phyloP scores from a whole-genome alignment of 1,140 invertebrate species.

The Eupristina koningsbergeri region DNA sequence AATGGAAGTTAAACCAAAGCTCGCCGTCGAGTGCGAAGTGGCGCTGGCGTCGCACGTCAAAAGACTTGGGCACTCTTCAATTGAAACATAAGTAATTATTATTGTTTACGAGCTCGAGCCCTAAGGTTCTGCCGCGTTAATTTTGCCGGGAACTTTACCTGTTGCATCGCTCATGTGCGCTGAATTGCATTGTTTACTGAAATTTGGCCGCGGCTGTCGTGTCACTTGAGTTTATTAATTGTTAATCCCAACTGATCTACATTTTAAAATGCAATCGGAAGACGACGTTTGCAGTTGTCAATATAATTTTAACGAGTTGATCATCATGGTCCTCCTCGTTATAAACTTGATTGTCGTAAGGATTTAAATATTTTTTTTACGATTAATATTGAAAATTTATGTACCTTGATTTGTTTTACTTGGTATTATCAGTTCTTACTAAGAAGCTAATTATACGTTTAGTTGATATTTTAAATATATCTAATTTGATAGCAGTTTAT shows the following conservation, averaged over 20 bases:
- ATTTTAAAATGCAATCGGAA: neutral
- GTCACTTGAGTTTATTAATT: too few species aligned
- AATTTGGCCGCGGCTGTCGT: too few species aligned
- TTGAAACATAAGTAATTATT: neutral
- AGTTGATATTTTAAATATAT: too few species aligned
- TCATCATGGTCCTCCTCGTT: neutral
- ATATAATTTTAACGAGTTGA: neutral
- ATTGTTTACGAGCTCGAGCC: neutral
- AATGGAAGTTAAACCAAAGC: neutral
- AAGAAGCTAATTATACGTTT: too few species aligned
- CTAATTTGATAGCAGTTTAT: too few species aligned
- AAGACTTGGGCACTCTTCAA: neutral
- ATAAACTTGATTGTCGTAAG: conserved; percentile 32
- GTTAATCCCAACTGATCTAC: too few species aligned
- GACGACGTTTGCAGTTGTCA: conserved; percentile 4
- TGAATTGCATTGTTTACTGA: neutral
- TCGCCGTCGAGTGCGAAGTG: neutral
- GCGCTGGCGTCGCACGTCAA: neutral
- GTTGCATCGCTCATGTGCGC: neutral
- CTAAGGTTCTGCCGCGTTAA: too few species aligned
- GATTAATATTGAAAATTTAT: too few species aligned
- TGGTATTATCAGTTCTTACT: too few species aligned
- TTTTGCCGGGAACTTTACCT: conserved; percentile 11
- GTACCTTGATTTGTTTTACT: too few species aligned
- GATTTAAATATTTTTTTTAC: neutral